These are phyloP conservation scores for Lucilia cuprina DNA, from an alignment of 1,140 invertebrate genomes.

Conservation along the genomic window DNA sequence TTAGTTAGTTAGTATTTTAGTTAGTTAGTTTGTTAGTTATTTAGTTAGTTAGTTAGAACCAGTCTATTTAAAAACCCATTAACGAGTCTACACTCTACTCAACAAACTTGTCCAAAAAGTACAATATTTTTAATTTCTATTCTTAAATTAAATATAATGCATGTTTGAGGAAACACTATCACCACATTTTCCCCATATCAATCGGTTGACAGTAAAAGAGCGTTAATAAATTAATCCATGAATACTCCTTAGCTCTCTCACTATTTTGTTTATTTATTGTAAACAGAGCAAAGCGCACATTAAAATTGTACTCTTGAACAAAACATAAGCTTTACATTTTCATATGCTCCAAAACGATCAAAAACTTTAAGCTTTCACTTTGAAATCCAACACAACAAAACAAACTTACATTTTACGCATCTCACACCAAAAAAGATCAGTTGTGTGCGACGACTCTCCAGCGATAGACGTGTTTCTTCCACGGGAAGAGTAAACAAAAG, in stretches of 20 bases:
- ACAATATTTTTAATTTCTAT: too few relatives aligned
- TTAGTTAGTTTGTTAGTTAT: too few relatives aligned
- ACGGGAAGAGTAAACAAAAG: neutral
- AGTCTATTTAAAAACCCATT: too few relatives aligned
- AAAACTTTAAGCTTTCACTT: slow-evolving; percentile 4
- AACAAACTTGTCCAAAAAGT: too few relatives aligned
- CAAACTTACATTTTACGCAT: slow-evolving; percentile 11
- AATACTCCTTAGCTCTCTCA: neutral
- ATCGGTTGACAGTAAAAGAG: neutral
- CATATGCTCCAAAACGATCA: neutral
- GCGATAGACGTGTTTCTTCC: neutral
- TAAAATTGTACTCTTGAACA: neutral
- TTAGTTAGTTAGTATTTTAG: too few relatives aligned
- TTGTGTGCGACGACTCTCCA: slow-evolving; percentile 13
- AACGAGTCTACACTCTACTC: too few relatives aligned
- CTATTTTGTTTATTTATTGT: neutral
- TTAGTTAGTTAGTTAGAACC: too few relatives aligned
- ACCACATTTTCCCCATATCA: neutral
- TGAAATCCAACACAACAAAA: neutral
- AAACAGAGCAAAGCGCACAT: neutral
- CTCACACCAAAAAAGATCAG: slow-evolving; percentile 27
- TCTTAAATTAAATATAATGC: too few relatives aligned
- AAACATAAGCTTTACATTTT: neutral
- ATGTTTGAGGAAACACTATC: neutral
- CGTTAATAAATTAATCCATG: too few relatives aligned